Conservation (phyloP, 2,797 vertebrate species). For the Stomatorhinus walkeri region DNA sequence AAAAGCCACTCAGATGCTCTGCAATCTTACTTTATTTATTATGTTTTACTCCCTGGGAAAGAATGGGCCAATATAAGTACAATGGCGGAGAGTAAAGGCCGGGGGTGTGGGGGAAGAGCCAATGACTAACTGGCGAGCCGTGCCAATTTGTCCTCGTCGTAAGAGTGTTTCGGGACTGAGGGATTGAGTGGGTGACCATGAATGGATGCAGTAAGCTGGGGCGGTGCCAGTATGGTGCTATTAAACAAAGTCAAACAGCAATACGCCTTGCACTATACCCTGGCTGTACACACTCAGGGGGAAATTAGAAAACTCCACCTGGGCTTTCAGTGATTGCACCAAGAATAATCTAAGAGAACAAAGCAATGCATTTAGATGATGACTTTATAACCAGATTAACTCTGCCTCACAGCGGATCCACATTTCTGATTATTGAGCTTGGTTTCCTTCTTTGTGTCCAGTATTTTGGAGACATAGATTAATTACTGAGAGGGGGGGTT, state of each 20-base stretch:
- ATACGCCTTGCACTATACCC: neutral
- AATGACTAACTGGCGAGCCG: neutral
- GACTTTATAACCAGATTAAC: neutral
- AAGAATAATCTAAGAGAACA: neutral
- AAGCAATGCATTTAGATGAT: neutral
- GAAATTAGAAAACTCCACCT: neutral
- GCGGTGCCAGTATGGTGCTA: neutral
- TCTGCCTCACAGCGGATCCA: neutral
- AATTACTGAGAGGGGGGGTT: neutral
- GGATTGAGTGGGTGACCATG: neutral
- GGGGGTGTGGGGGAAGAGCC: neutral
- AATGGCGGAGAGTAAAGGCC: neutral
- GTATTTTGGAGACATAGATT: neutral
- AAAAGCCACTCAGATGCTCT: constrained; percentile 1
- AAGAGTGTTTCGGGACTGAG: neutral
- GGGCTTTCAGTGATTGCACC: neutral
- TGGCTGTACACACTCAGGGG: neutral
- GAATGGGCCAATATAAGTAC: neutral
- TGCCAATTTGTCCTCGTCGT: neutral
- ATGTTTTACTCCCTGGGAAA: neutral
- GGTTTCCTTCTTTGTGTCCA: neutral
- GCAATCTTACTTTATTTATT: constrained; percentile 1
- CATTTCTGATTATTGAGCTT: neutral
- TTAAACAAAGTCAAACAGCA: neutral
- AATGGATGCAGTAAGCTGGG: neutral